Conservation (phyloP, 2,797 vertebrate species). For the Pantherophis vulpinus region DNA sequence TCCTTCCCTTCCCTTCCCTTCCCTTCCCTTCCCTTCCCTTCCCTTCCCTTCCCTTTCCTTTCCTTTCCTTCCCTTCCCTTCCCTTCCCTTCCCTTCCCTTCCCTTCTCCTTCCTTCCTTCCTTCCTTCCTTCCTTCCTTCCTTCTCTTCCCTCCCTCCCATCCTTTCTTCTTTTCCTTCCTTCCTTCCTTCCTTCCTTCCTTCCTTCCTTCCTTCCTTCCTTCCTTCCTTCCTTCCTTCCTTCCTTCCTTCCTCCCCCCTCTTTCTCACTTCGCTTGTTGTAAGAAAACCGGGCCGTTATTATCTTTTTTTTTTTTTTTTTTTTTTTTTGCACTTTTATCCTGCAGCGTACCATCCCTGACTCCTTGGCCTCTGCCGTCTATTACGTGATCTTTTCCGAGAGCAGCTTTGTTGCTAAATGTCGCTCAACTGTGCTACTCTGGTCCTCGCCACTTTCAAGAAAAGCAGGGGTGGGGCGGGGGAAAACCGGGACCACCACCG, state of each 20-base stretch:
- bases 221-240: neutral
- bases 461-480: neutral
- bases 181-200: too few relatives aligned
- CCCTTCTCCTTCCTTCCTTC: too few relatives aligned
- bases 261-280: neutral
- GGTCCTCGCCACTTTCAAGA: neutral
- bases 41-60: too few relatives aligned
- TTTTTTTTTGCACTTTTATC: neutral
- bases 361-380: neutral
- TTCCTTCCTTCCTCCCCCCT: too few relatives aligned
- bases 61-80: rapidly evolving
- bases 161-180: too few relatives aligned
- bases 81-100: too few relatives aligned
- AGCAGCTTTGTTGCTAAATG: neutral
- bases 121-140: too few relatives aligned
- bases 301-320: neutral
- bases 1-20: too few relatives aligned
- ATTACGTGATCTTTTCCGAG: neutral
- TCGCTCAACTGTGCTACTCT: neutral
- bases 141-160: too few relatives aligned
- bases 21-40: too few relatives aligned
- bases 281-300: constrained; percentile 20
- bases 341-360: constrained; percentile 20
- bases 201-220: neutral
- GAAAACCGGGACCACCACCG: neutral